Base-by-base conservation (phyloP, 2,113 vertebrate species). In the Barnardius zonarius region DNA sequence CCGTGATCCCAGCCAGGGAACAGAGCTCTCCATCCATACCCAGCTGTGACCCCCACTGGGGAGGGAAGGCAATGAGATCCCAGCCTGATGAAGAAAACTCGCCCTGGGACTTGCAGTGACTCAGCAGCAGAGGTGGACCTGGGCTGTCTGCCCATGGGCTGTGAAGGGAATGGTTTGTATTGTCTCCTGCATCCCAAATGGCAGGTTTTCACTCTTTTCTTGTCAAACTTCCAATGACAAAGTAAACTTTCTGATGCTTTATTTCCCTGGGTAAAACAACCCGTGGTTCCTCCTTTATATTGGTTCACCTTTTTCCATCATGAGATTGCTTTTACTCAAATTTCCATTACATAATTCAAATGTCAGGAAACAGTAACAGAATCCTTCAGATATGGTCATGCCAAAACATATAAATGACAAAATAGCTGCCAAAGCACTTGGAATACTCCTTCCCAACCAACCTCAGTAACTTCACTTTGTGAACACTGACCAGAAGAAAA, bases 311-410 rank as follows among this genome's bases (percentile, higher is more conserved):
- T 63, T 35, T 88, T 67, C 55, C 27, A 67, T n/a, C 39, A 83
- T 44, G 52, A 66, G 67, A 64, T 83, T 91, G 84, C 82, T 90
- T 94, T 59, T 17, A 76, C 54, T 80, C 66, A 46, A 59, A 83
- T 88, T 92, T 83, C 95, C 59, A 80, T 78, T 80, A 62, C 64
- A 46, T 41, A 93, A 82, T 83, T 74, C 43, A 81, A 94, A 88
- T 22, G 28, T 62, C 23, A 35, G 75, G 51, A 93, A 93, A 73
- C 46, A 33, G 59, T 52, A 91, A 93, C 59, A 92, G 67, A 89
- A 91, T 11, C 87, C 49, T 85, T 73, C 16, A 43, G 54, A 59
- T 62, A 83, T 0, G 6, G 31, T n/a, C 63, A 51, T 22, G 92
- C 68, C 75, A 87, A 51, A 89, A 92, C 44, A 85, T 7, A 75